Evolutionary conservation across 2,888 invertebrate genomes (phyloP), one percentile per base, ranked within the genome.

Genomic region (Acronicta psi): DNA sequence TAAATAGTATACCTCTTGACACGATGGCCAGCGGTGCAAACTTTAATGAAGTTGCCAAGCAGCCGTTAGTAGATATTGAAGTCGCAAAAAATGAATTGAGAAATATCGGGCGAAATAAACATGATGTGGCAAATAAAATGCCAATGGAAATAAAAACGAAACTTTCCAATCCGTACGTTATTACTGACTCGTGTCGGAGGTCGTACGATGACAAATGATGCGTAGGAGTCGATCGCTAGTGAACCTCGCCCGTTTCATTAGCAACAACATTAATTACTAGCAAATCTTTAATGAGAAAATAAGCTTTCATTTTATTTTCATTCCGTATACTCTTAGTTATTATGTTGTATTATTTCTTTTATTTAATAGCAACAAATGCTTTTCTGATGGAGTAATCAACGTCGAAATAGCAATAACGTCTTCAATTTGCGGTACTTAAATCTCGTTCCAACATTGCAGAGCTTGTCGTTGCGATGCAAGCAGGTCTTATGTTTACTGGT

Each of bases 131-230:
- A 75, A 71, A 34, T 34, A 77, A 74, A 65, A 60, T 54, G 7
- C 54, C 66, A 79, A 80, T 80, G 52, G 58, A 67, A 83, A 81
- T 77, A 82, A 82, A 82, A 82, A 77, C 59, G 52, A 58, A 54
- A 58, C 69, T 70, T 80, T 71, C 66, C 73, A 76, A 80, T 79
- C 72, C 69, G 71, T 77, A 74, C 80, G 80, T 91, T 86, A 90
- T 89, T 90, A 91, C 77, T 75, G 73, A 62, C 71, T 72, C 68
- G 80, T 86, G 92, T 89, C 90, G 82, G 80, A 91, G 91, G 89
- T 89, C 84, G 81, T 72, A 66, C 77, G 83, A 91, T 90, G 91
- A 93, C 91, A 88, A 91, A 93, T 92, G 93, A 92, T 93, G 90
- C 87, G 88, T 87, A 87, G 86, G 88, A 91, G 90, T 87, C 85